phyloP scores from a whole-genome alignment of 2,888 invertebrate species.

The Loripinus fragilis region DNA sequence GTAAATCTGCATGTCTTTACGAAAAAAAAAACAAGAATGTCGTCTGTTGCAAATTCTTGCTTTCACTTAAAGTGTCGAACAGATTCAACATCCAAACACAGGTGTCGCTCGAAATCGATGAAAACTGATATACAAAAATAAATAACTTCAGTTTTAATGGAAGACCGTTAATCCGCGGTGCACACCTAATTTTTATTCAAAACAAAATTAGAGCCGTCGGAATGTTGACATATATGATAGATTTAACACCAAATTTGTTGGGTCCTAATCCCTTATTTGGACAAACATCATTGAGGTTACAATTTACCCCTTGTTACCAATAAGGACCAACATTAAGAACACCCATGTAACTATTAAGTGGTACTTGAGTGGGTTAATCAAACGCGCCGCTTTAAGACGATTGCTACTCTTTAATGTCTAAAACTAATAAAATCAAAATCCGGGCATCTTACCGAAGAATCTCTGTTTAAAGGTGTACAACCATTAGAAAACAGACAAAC shows the following conservation, averaged over 20 bases:
- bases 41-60: too few relatives aligned
- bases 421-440: conserved; percentile 16
- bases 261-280: not conserved
- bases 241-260: conserved; percentile 7
- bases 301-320: not conserved
- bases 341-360: not conserved
- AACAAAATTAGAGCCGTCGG: conserved; percentile 5
- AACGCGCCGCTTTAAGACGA: conserved; percentile 3
- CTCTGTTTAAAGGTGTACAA: too few relatives aligned
- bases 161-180: not conserved
- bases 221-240: conserved; percentile 17
- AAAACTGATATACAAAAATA: not conserved
- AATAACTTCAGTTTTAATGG: not conserved
- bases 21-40: too few relatives aligned
- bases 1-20: too few relatives aligned
- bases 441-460: conserved; percentile 3
- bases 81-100: not conserved
- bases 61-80: too few relatives aligned
- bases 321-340: not conserved
- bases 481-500: too few relatives aligned
- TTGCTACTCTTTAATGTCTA: conserved; percentile 17
- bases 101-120: not conserved
- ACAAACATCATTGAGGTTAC: not conserved
- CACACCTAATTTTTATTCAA: conserved; percentile 19
- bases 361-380: conserved; percentile 9